phyloP scores from a whole-genome alignment of 2,888 invertebrate genomes.

The Saturnia pavonia region DNA sequence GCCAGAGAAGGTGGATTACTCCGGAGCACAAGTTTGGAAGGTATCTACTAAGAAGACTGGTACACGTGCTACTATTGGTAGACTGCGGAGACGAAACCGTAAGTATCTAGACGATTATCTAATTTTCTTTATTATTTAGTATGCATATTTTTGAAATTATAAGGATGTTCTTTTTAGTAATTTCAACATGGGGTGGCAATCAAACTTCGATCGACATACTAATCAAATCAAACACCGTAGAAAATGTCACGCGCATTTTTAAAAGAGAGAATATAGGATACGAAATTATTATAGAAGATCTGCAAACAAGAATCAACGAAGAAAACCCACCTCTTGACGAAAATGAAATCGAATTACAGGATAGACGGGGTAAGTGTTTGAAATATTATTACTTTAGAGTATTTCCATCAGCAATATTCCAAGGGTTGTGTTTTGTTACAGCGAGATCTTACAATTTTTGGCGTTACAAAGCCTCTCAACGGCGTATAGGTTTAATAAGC shows the following conservation, averaged over 20 bases:
- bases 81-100: slow-evolving; percentile 67
- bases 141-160: slow-evolving; percentile 16
- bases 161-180: slow-evolving; percentile 65
- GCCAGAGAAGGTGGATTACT: slow-evolving; percentile 82
- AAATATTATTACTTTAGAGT: slow-evolving; percentile 18
- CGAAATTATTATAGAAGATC: slow-evolving; percentile 88
- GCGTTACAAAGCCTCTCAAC: slow-evolving; percentile 78
- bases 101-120: slow-evolving; percentile 38
- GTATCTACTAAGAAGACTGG: slow-evolving; percentile 79
- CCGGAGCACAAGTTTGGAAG: slow-evolving; percentile 90
- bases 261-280: slow-evolving; percentile 84
- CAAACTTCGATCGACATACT: slow-evolving; percentile 85
- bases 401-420: slow-evolving; percentile 53
- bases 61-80: slow-evolving; percentile 55
- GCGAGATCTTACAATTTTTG: slow-evolving; percentile 82
- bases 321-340: slow-evolving; percentile 89
- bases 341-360: slow-evolving; percentile 85
- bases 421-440: slow-evolving; percentile 75
- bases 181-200: slow-evolving; percentile 86
- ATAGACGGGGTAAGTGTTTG: slow-evolving; percentile 83
- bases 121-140: slow-evolving; percentile 14
- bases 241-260: slow-evolving; percentile 84
- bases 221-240: slow-evolving; percentile 84
- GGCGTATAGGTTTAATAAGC: slow-evolving; percentile 67
- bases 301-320: slow-evolving; percentile 89